Conservation (phyloP, 2,888 invertebrate species). For the Itoplectis maculator region DNA sequence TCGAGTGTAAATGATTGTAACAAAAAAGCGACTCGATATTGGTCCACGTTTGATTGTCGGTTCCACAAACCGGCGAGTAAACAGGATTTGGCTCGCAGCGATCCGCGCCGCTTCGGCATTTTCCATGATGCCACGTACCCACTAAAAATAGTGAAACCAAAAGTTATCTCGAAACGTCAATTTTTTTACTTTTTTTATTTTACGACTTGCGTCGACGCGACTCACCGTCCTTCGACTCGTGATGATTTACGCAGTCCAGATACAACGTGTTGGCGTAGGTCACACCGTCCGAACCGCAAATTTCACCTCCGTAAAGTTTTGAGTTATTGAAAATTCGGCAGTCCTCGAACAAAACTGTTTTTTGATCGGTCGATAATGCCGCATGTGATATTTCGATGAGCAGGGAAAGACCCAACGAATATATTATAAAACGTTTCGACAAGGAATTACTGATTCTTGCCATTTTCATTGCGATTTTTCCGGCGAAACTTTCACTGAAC, state of each 20-base stretch:
- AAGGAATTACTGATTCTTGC: not conserved
- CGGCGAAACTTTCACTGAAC: not conserved
- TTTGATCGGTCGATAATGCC: slow-evolving; percentile 25
- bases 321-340: slow-evolving; percentile 55
- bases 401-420: not conserved
- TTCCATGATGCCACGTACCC: slow-evolving; percentile 54
- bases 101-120: slow-evolving; percentile 61
- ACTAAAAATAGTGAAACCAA: slow-evolving; percentile 31
- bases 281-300: slow-evolving; percentile 70
- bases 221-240: slow-evolving; percentile 38
- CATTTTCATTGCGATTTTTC: not conserved
- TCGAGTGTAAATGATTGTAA: slow-evolving; percentile 67
- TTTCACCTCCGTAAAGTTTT: slow-evolving; percentile 60
- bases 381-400: not conserved
- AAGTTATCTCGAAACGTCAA: not conserved
- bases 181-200: too few species aligned
- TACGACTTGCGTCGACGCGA: not conserved
- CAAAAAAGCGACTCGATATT: slow-evolving; percentile 74
- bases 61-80: slow-evolving; percentile 75
- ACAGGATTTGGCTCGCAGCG: slow-evolving; percentile 70
- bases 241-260: slow-evolving; percentile 67
- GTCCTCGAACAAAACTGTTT: slow-evolving; percentile 41
- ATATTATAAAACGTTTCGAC: not conserved
- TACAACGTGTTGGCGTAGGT: slow-evolving; percentile 70
- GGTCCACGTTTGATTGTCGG: slow-evolving; percentile 73